phyloP scores from a whole-genome alignment of 2,888 invertebrate species.

The Amorpha juglandis region DNA sequence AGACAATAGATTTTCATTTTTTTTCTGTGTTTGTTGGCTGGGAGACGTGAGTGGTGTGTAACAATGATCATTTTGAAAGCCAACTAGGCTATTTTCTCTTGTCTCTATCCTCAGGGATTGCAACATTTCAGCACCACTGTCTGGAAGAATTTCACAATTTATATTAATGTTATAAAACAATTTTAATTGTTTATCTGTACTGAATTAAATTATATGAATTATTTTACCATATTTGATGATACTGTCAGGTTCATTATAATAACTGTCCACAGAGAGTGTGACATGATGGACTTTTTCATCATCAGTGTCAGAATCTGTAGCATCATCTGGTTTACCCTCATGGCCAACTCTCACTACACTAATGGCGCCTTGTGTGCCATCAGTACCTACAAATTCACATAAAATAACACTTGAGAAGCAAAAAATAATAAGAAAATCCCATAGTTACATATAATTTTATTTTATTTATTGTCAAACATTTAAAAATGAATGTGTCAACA shows the following conservation, averaged over 20 bases:
- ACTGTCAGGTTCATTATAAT: conserved; percentile 84
- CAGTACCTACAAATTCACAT: conserved; percentile 61
- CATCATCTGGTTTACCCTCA: conserved; percentile 81
- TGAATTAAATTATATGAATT: not conserved
- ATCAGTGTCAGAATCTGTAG: conserved; percentile 83
- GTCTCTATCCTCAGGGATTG: conserved; percentile 79
- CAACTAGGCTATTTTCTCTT: conserved; percentile 82
- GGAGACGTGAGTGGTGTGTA: conserved; percentile 90
- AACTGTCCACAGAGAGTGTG: conserved; percentile 87
- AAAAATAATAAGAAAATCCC: too few relatives aligned
- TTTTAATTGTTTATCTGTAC: not conserved
- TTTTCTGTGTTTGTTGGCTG: conserved; percentile 74
- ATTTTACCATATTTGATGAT: conserved; percentile 78
- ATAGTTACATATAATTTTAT: not conserved
- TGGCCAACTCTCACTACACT: conserved; percentile 85
- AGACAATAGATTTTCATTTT: conserved; percentile 58
- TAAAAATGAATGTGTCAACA: too few relatives aligned
- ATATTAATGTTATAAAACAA: not conserved
- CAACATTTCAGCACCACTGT: conserved; percentile 81
- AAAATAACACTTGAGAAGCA: too few relatives aligned
- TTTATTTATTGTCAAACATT: too few relatives aligned
- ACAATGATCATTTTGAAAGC: conserved; percentile 91
- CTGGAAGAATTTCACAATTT: conserved; percentile 46
- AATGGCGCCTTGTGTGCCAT: conserved; percentile 84
- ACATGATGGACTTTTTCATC: conserved; percentile 86